These are phyloP conservation scores for Nannoperca australis DNA, from an alignment of 2,797 vertebrate species.

Conservation along the genomic window DNA sequence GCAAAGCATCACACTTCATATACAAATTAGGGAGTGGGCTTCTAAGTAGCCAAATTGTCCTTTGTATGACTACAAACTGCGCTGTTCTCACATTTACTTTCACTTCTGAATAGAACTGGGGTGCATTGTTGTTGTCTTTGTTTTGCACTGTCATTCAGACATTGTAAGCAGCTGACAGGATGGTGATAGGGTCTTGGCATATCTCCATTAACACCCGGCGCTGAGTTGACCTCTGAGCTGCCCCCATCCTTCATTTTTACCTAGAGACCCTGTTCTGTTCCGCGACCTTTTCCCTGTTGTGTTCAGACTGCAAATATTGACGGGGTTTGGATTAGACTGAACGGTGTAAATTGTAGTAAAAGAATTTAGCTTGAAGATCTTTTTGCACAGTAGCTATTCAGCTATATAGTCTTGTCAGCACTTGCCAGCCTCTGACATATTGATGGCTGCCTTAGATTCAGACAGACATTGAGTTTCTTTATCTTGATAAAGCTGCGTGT, in stretches of 20 bases:
- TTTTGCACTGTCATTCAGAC: slow-evolving; percentile 69
- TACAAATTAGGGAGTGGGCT: not conserved
- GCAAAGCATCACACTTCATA: not conserved
- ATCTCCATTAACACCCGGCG: slow-evolving; percentile 71
- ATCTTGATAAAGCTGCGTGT: slow-evolving; percentile 9
- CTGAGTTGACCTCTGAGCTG: slow-evolving; percentile 64
- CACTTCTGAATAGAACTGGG: slow-evolving; percentile 44
- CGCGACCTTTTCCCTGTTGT: slow-evolving; percentile 4
- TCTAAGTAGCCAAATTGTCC: slow-evolving; percentile 28
- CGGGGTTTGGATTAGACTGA: slow-evolving; percentile 9
- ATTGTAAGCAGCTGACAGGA: slow-evolving; percentile 74
- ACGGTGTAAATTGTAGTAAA: slow-evolving; percentile 27
- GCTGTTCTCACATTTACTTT: slow-evolving; percentile 38
- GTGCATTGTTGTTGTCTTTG: slow-evolving; percentile 71
- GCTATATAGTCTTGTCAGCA: slow-evolving; percentile 38
- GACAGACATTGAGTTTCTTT: slow-evolving; percentile 17
- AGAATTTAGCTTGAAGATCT: slow-evolving; percentile 1
- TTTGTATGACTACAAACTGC: slow-evolving; percentile 36
- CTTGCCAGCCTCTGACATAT: slow-evolving; percentile 17
- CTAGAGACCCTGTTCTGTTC: slow-evolving; percentile 46
- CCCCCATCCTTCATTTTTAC: slow-evolving; percentile 58
- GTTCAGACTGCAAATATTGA: slow-evolving; percentile 36
- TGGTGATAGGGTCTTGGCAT: slow-evolving; percentile 69
- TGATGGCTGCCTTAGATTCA: slow-evolving; percentile 40
- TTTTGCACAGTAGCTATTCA: slow-evolving; percentile 31